Percentiles rank a stretch among this genome's conserved stretches.
Evolutionary conservation across 2,113 vertebrate species (phyloP).

Genomic region (Tychaedon coryphoeus): DNA sequence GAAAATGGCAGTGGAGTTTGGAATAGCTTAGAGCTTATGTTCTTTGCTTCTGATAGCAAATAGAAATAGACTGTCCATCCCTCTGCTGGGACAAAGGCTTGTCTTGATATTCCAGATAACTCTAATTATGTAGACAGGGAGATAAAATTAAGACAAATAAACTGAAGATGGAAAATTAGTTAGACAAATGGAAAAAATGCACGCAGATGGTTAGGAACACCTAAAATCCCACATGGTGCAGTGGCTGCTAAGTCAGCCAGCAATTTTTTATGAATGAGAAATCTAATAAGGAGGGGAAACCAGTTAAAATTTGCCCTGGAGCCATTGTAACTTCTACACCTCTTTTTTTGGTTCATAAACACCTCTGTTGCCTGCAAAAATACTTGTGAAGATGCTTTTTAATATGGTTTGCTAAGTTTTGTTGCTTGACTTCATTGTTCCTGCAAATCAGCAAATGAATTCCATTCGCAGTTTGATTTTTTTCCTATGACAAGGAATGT

Average conservation of each 20-base stretch:
- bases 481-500: neutral
- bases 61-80: neutral
- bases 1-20: neutral
- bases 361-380: slow-evolving; percentile 51
- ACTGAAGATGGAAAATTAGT: neutral
- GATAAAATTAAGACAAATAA: neutral
- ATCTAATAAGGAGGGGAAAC: slow-evolving; percentile 15
- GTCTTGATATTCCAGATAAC: neutral
- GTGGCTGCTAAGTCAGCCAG: slow-evolving; percentile 14
- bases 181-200: neutral
- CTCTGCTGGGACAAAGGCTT: neutral
- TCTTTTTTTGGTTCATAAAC: slow-evolving; percentile 29
- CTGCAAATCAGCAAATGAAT: slow-evolving; percentile 46
- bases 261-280: slow-evolving; percentile 49
- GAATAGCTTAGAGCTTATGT: neutral
- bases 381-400: slow-evolving; percentile 44
- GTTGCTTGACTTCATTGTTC: slow-evolving; percentile 47
- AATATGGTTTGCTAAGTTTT: slow-evolving; percentile 31
- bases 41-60: neutral
- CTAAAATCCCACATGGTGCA: neutral
- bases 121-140: neutral
- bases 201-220: neutral
- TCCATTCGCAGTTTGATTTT: neutral
- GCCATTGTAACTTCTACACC: slow-evolving; percentile 9
- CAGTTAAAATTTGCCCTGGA: slow-evolving; percentile 40